phyloP scores from a whole-genome alignment of 2,113 vertebrate species.

The Leiothrix lutea region DNA sequence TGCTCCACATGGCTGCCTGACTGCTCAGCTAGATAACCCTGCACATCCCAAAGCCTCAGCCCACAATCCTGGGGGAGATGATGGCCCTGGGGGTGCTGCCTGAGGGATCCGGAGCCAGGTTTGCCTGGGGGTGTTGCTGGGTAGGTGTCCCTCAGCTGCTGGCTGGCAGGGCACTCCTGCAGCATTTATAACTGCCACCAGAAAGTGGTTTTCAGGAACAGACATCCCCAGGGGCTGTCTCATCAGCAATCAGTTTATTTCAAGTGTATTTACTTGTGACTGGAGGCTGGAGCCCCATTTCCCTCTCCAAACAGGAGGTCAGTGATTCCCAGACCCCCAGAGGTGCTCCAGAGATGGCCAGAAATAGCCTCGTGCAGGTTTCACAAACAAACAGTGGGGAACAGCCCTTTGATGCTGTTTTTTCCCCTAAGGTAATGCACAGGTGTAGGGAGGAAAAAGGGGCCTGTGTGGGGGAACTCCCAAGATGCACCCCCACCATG shows the following conservation, averaged over 20 bases:
- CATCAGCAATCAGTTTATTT: not conserved
- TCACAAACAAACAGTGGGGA: not conserved
- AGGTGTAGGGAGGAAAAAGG: not conserved
- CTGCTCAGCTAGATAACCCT: not conserved
- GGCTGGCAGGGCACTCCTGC: not conserved
- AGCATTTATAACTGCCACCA: not conserved
- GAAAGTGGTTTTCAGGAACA: not conserved
- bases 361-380: fast-evolving
- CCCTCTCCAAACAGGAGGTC: fast-evolving
- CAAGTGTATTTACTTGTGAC: not conserved
- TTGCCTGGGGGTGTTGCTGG: not conserved
- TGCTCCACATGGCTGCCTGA: fast-evolving
- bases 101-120: not conserved
- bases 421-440: not conserved
- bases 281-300: not conserved
- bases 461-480: not conserved
- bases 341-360: not conserved
- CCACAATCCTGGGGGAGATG: fast-evolving
- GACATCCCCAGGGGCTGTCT: not conserved
- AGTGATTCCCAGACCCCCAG: not conserved
- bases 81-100: not conserved
- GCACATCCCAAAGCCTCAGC: not conserved
- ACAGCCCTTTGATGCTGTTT: not conserved
- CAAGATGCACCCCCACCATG: fast-evolving
- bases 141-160: not conserved